These are phyloP conservation scores for Xestobium rufovillosum DNA, from an alignment of 2,888 invertebrate genomes.

Conservation along the genomic window DNA sequence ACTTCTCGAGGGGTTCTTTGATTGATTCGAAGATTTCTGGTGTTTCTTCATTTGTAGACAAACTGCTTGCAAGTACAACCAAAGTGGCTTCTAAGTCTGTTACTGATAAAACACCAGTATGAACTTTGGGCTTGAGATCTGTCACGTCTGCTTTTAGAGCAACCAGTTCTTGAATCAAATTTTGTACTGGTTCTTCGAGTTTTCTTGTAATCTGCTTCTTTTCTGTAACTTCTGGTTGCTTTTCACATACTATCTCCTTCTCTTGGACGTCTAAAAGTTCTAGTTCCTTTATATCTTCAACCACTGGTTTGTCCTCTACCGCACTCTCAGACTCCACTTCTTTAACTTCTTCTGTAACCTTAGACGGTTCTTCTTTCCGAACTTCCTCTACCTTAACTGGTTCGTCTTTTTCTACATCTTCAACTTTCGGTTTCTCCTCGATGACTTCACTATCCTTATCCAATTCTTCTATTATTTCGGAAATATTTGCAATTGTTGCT, in stretches of 20 bases:
- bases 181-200: no score
- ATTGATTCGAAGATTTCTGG: background rate
- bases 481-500: background rate
- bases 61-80: no score
- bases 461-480: background rate
- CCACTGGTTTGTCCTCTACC: background rate
- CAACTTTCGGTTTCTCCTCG: constrained; percentile 1
- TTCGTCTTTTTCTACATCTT: constrained; percentile 6
- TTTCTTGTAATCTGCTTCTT: no score
- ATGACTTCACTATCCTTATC: background rate
- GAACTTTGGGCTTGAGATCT: background rate
- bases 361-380: no score
- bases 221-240: no score
- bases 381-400: background rate
- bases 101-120: constrained; percentile 6
- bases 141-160: constrained; percentile 1
- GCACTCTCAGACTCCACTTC: no score
- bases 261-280: no score
- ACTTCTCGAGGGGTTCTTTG: constrained; percentile 5
- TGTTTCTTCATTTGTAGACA: constrained; percentile 1
- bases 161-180: constrained; percentile 2
- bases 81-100: no score
- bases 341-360: no score
- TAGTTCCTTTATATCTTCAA: background rate
- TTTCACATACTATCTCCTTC: no score